A percentile compares a stretch with the other conserved stretches of the same genome.
phyloP scores from a whole-genome alignment of 92 coral and sea anemone species.

The Paramuricea clavata region DNA sequence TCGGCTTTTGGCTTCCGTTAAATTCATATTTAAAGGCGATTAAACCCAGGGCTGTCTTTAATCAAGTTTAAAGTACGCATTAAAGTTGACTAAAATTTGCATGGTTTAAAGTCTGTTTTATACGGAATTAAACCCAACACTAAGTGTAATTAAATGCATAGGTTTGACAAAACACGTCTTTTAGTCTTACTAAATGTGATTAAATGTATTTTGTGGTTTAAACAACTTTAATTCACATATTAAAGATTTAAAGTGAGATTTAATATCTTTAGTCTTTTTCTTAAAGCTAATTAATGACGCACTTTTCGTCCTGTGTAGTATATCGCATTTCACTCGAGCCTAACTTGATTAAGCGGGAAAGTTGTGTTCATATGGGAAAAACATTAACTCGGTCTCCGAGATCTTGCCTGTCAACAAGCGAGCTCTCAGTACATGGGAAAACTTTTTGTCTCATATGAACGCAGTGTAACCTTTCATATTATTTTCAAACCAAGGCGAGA shows the following conservation, averaged over 20 bases:
- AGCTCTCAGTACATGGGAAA: no score
- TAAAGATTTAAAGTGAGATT: constrained; percentile 23
- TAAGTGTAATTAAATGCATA: constrained; percentile 6
- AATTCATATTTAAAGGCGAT: background rate
- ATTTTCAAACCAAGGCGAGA: no score
- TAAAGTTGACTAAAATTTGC: background rate
- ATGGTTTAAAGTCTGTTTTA: constrained; percentile 3
- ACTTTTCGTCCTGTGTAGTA: constrained; percentile 38
- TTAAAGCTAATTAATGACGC: constrained; percentile 37
- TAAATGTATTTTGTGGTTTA: constrained; percentile 15
- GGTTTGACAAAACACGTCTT: constrained; percentile 1
- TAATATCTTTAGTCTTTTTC: background rate
- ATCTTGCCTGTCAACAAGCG: no score
- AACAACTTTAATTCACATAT: constrained; percentile 8
- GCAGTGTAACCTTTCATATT: no score
- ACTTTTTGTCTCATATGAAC: no score
- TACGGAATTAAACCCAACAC: background rate
- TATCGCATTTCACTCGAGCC: no score
- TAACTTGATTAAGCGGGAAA: no score
- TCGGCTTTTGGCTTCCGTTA: background rate
- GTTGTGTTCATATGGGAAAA: no score
- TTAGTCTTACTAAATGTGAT: constrained; percentile 19
- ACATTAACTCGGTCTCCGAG: no score
- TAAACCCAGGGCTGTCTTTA: constrained; percentile 1
- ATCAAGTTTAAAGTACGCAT: background rate